Conservation (phyloP, 2,888 invertebrate species). For the Gisinianus flammeolus region DNA sequence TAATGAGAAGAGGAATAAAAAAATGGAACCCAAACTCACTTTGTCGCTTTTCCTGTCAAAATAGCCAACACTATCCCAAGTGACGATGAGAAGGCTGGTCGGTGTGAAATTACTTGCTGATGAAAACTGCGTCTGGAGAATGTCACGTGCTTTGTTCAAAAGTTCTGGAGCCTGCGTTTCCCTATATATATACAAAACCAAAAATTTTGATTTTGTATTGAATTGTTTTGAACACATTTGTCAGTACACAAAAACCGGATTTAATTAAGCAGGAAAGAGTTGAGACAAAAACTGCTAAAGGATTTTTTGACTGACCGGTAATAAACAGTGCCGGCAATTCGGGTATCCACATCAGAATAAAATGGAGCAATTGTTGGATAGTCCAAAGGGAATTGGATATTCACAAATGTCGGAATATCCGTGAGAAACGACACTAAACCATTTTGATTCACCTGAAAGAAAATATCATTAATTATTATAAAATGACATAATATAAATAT, state of each 20-base stretch:
- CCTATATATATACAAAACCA: slow-evolving; percentile 58
- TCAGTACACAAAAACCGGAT: too few species aligned
- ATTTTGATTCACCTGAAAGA: slow-evolving; percentile 82
- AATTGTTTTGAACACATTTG: too few species aligned
- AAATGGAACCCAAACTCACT: too few species aligned
- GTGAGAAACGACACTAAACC: slow-evolving; percentile 87
- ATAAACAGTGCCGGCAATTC: slow-evolving; percentile 73
- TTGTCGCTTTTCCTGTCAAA: slow-evolving; percentile 72
- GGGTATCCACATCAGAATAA: slow-evolving; percentile 88
- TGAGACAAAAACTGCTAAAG: neutral
- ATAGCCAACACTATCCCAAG: slow-evolving; percentile 89
- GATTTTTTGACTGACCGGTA: too few species aligned
- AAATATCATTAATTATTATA: neutral
- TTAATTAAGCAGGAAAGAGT: neutral
- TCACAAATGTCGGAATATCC: slow-evolving; percentile 84
- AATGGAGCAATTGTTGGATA: slow-evolving; percentile 89
- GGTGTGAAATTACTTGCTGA: slow-evolving; percentile 77
- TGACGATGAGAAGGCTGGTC: slow-evolving; percentile 79
- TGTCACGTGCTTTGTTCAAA: slow-evolving; percentile 68
- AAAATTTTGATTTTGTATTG: neutral
- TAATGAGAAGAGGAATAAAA: too few species aligned
- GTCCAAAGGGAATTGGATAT: slow-evolving; percentile 85
- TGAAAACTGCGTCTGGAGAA: slow-evolving; percentile 76
- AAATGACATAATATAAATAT: too few species aligned
- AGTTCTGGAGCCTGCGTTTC: slow-evolving; percentile 62